Evolutionary conservation across 2,888 invertebrate species (phyloP).

Genomic region (Ceratothoa steindachneri): DNA sequence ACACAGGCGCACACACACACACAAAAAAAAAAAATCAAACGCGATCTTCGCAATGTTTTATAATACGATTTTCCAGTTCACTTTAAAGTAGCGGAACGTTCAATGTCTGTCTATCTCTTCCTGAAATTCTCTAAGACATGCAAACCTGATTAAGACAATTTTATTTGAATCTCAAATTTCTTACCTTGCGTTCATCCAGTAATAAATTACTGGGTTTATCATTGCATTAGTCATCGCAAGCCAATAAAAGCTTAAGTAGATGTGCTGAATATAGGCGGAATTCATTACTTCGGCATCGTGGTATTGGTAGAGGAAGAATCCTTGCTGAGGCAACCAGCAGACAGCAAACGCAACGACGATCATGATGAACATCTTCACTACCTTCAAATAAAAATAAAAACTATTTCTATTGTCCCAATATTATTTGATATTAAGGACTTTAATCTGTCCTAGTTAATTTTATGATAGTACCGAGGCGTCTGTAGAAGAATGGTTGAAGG

Average conservation of each 20-base stretch:
- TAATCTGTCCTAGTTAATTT: no score
- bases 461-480: not conserved
- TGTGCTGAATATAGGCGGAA: conserved; percentile 72
- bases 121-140: not conserved
- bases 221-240: conserved; percentile 88
- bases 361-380: conserved; percentile 83
- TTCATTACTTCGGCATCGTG: conserved; percentile 61
- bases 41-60: no score
- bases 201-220: conserved; percentile 88
- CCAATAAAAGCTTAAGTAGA: conserved; percentile 82
- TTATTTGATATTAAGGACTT: no score
- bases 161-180: not conserved
- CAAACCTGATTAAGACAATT: no score
- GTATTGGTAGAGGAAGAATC: conserved; percentile 77
- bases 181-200: conserved; percentile 78
- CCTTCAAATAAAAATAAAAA: no score
- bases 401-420: no score
- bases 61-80: no score
- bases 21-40: no score
- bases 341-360: conserved; percentile 79
- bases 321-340: conserved; percentile 85
- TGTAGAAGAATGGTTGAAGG: no score
- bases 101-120: no score
- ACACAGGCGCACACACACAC: no score
- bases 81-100: no score